A percentile compares a stretch with the other conserved stretches of the same genome.
Evolutionary conservation across 1,140 invertebrate species (phyloP).

Genomic region (Drosophila nigrodunni): DNA sequence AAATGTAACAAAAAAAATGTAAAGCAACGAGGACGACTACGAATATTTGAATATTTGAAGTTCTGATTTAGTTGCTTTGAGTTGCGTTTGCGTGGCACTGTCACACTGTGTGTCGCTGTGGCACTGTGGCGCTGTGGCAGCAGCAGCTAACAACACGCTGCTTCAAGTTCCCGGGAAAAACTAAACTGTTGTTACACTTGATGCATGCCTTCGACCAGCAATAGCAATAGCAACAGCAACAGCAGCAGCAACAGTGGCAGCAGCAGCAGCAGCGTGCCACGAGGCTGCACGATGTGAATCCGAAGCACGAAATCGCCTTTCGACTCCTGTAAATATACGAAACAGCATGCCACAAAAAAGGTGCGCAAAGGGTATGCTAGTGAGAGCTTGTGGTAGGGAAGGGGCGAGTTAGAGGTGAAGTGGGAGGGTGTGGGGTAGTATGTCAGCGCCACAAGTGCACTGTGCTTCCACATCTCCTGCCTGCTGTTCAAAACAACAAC

Average conservation of each 20-base stretch:
- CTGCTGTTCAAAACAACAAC: conserved; percentile 4
- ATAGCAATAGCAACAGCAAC: conserved; percentile 24
- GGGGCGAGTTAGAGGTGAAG: neutral
- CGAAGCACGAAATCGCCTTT: conserved; percentile 14
- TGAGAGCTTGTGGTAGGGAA: neutral
- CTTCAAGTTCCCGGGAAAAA: conserved; percentile 83
- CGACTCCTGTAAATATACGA: conserved; percentile 3
- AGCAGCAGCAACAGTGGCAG: conserved; percentile 15
- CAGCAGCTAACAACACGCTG: conserved; percentile 64
- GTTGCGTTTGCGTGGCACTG: conserved; percentile 8
- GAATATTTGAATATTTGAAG: conserved; percentile 3
- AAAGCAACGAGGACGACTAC: neutral
- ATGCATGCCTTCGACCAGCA: conserved; percentile 71
- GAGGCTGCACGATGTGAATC: conserved; percentile 26
- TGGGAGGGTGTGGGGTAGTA: neutral
- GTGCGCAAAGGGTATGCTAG: conserved; percentile 30
- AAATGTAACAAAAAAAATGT: no score
- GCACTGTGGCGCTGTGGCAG: conserved; percentile 18
- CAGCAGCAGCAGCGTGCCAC: conserved; percentile 27
- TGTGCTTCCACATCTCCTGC: neutral
- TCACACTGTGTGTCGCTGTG: neutral
- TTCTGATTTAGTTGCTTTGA: neutral
- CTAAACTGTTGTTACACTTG: conserved; percentile 80
- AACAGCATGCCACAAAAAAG: conserved; percentile 19
- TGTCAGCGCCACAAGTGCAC: conserved; percentile 64